phyloP scores from a whole-genome alignment of 2,797 vertebrate genomes.

The Spinus olivaceus region DNA sequence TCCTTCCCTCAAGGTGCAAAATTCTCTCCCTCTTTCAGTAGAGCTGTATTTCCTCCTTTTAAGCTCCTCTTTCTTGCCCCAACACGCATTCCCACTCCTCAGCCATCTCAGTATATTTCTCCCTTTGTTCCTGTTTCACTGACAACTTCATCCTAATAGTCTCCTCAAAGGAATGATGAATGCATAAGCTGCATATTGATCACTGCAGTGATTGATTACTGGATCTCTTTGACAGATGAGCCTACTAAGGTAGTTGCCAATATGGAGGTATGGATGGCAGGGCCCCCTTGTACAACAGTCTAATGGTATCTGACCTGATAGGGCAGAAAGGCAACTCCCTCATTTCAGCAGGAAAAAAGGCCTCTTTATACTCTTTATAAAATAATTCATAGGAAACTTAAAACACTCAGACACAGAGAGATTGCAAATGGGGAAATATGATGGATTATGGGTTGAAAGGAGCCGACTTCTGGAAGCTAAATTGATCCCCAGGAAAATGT shows the following conservation, averaged over 20 bases:
- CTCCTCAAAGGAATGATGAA: constrained; percentile 79
- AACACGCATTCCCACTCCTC: not conserved
- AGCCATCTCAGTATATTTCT: constrained; percentile 59
- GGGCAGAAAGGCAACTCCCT: constrained; percentile 63
- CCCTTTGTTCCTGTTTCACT: constrained; percentile 64
- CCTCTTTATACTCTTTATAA: constrained; percentile 69
- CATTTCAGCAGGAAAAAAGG: constrained; percentile 65
- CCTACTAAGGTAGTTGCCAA: constrained; percentile 83
- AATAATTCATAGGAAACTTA: constrained; percentile 85
- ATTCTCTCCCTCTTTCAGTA: not conserved
- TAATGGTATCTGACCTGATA: constrained; percentile 82
- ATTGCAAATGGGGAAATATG: constrained; percentile 89
- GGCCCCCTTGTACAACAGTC: constrained; percentile 75
- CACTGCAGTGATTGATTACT: constrained; percentile 86
- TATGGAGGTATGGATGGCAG: constrained; percentile 79
- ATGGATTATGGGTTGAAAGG: constrained; percentile 95
- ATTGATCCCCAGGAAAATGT: constrained; percentile 99
- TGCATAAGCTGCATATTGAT: constrained; percentile 90
- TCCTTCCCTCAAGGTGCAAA: not conserved
- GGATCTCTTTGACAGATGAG: constrained; percentile 87
- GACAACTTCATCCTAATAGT: constrained; percentile 68
- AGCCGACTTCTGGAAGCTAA: constrained; percentile 88
- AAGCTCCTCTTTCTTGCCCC: constrained; percentile 1
- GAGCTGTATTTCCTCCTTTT: not conserved
- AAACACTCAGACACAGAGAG: constrained; percentile 79